Percentiles rank a stretch among this genome's conserved stretches.
phyloP scores from a whole-genome alignment of 1,140 invertebrate genomes.

The Lepidurus couesii region DNA sequence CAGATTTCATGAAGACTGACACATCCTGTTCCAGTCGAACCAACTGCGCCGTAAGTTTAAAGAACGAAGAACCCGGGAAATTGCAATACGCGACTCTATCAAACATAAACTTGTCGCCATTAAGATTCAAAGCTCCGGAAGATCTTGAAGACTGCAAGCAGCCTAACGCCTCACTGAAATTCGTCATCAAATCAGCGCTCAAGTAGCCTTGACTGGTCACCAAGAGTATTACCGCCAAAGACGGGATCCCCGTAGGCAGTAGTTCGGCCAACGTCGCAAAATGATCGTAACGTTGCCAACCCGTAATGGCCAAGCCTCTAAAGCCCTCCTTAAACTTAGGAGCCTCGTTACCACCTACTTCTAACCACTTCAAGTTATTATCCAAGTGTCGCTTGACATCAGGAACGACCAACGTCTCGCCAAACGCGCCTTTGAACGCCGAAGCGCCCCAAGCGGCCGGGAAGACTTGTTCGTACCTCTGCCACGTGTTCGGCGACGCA shows the following conservation, averaged over 20 bases:
- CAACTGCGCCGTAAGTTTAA: slow-evolving; percentile 53
- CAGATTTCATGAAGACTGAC: slow-evolving; percentile 42
- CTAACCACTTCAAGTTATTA: slow-evolving; percentile 66
- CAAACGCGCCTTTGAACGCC: slow-evolving; percentile 84
- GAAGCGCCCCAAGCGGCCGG: slow-evolving; percentile 85
- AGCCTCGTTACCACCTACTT: slow-evolving; percentile 53
- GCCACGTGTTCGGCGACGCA: slow-evolving; percentile 58
- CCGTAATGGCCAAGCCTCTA: slow-evolving; percentile 56
- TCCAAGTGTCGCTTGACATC: slow-evolving; percentile 58
- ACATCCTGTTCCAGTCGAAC: slow-evolving; percentile 48
- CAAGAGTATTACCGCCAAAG: slow-evolving; percentile 57
- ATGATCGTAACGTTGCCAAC: slow-evolving; percentile 83
- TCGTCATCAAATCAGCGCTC: slow-evolving; percentile 50
- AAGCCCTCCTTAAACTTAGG: slow-evolving; percentile 55
- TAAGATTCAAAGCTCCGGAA: slow-evolving; percentile 49
- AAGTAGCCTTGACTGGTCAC: slow-evolving; percentile 57
- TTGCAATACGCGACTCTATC: slow-evolving; percentile 53
- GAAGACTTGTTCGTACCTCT: slow-evolving; percentile 74
- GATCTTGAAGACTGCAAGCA: slow-evolving; percentile 45
- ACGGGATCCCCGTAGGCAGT: slow-evolving; percentile 75
- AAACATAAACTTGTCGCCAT: slow-evolving; percentile 55
- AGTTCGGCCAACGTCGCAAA: slow-evolving; percentile 88
- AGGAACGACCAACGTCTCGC: slow-evolving; percentile 63
- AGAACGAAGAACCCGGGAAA: slow-evolving; percentile 54
- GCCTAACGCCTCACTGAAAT: slow-evolving; percentile 52